Evolutionary conservation across 2,888 invertebrate species (phyloP).

Genomic region (Bibio marci): DNA sequence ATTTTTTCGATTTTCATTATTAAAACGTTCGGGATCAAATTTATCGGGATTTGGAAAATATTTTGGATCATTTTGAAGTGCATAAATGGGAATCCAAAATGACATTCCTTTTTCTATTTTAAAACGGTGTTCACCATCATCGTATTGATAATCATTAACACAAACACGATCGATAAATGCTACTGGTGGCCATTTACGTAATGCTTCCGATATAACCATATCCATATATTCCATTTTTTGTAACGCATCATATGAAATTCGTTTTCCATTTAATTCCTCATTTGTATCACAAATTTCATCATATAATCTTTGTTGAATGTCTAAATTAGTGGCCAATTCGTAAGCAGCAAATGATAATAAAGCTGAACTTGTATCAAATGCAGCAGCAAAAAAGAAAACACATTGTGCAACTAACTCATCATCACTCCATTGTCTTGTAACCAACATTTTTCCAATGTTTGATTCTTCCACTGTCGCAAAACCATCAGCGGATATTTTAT

Average conservation of each 20-base stretch:
- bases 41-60: slow-evolving; percentile 35
- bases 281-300: slow-evolving; percentile 33
- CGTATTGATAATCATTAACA: slow-evolving; percentile 30
- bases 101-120: slow-evolving; percentile 17
- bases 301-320: slow-evolving; percentile 23
- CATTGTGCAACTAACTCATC: slow-evolving; percentile 33
- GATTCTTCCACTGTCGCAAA: slow-evolving; percentile 30
- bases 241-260: slow-evolving; percentile 33
- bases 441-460: slow-evolving; percentile 10
- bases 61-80: slow-evolving; percentile 33
- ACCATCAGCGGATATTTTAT: too few relatives aligned
- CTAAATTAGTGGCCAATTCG: slow-evolving; percentile 26
- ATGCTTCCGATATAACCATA: slow-evolving; percentile 37
- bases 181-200: slow-evolving; percentile 33
- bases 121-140: slow-evolving; percentile 16
- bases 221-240: slow-evolving; percentile 40
- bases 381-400: slow-evolving; percentile 34
- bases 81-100: slow-evolving; percentile 26
- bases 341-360: slow-evolving; percentile 25
- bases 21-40: slow-evolving; percentile 42
- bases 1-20: slow-evolving; percentile 34
- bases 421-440: slow-evolving; percentile 16
- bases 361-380: slow-evolving; percentile 32
- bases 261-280: slow-evolving; percentile 22
- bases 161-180: slow-evolving; percentile 31